Conservation (phyloP, 1,140 invertebrate species). For the Platorchestia sp. region DNA sequence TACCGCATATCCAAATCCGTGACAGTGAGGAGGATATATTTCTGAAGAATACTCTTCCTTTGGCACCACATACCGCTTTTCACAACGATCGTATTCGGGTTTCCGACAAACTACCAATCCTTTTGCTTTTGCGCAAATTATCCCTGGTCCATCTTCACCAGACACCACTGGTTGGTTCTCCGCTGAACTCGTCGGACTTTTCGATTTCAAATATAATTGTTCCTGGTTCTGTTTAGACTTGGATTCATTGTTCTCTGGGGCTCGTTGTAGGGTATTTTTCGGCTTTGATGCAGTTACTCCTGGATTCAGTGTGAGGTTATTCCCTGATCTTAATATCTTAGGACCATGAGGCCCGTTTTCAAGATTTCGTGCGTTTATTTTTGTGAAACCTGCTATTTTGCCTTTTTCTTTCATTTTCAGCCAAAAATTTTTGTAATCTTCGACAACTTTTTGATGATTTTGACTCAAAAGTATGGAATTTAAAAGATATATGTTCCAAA, state of each 20-base stretch:
- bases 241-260: neutral
- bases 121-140: neutral
- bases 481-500: neutral
- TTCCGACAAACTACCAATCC: neutral
- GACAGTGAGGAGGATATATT: conserved; percentile 8
- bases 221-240: neutral
- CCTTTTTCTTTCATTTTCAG: neutral
- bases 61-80: neutral
- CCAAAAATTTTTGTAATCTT: neutral
- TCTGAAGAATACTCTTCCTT: conserved; percentile 26
- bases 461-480: neutral
- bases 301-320: neutral
- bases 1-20: neutral
- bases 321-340: neutral
- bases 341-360: neutral
- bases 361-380: neutral
- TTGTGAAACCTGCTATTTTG: neutral
- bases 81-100: conserved; percentile 4
- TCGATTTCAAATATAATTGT: neutral
- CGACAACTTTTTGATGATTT: neutral
- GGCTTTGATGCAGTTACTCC: neutral
- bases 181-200: neutral
- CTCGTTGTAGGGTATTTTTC: neutral
- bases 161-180: neutral
- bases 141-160: neutral